phyloP scores from a whole-genome alignment of 2,797 vertebrate species.

The Periophthalmus magnuspinnatus region DNA sequence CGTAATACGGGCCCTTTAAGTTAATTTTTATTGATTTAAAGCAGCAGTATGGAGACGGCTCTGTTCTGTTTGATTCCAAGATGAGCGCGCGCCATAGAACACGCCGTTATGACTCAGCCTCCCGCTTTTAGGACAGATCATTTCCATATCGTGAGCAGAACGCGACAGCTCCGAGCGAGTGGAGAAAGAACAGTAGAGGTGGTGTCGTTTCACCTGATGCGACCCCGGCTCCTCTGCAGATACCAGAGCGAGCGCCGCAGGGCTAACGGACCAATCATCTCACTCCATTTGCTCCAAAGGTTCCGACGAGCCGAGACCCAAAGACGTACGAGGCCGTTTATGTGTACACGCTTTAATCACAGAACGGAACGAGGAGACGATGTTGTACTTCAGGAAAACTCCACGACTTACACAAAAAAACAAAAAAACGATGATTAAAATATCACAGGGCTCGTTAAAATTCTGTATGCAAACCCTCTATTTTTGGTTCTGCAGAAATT shows the following conservation, averaged over 20 bases:
- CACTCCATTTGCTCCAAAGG: constrained; percentile 20
- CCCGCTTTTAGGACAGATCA: constrained; percentile 19
- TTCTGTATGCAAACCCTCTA: not conserved
- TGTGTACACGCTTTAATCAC: constrained; percentile 15
- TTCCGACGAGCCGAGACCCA: constrained; percentile 16
- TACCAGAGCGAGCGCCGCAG: constrained; percentile 16
- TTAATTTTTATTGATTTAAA: no score
- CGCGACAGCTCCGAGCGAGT: constrained; percentile 16
- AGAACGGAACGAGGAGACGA: no score
- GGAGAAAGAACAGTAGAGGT: constrained; percentile 10
- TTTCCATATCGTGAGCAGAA: constrained; percentile 9
- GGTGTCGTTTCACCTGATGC: constrained; percentile 38
- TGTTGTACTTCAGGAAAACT: not conserved
- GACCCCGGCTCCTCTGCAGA: constrained; percentile 19
- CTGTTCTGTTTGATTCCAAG: constrained; percentile 1
- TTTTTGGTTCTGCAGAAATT: not conserved
- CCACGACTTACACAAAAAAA: not conserved
- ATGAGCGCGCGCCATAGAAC: not conserved
- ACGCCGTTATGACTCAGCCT: constrained; percentile 29
- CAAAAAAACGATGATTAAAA: not conserved
- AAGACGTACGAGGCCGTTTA: constrained; percentile 8
- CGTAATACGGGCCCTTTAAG: no score
- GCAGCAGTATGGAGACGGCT: no score
- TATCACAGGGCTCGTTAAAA: not conserved
- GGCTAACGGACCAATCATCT: constrained; percentile 26